Conservation (phyloP, 2,888 invertebrate species). For the Tipula helvola region DNA sequence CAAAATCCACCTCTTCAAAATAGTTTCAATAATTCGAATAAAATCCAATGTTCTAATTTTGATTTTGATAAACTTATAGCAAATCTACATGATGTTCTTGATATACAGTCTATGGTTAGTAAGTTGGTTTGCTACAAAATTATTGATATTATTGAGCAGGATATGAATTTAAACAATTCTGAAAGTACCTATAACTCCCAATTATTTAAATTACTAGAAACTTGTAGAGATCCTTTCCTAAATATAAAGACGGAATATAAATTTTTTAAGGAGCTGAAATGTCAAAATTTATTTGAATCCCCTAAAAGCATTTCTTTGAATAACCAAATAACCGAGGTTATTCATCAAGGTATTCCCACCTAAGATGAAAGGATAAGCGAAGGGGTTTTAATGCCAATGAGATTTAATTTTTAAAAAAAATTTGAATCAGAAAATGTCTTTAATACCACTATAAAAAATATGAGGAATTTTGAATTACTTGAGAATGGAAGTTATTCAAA, state of each 20-base stretch:
- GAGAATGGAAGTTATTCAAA: background rate
- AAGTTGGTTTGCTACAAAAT: background rate
- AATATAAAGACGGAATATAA: background rate
- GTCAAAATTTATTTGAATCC: background rate
- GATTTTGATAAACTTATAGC: background rate
- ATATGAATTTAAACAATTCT: background rate
- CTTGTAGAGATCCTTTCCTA: background rate
- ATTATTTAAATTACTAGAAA: background rate
- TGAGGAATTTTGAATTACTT: background rate
- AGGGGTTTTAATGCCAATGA: background rate
- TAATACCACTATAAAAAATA: background rate
- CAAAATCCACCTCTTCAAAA: background rate
- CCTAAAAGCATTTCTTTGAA: background rate
- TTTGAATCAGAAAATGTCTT: background rate
- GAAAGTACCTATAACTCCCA: background rate
- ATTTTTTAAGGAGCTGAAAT: background rate
- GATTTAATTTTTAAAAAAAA: background rate
- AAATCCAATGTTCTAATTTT: background rate
- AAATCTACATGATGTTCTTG: background rate
- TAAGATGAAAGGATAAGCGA: background rate
- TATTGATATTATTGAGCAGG: background rate
- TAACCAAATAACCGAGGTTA: background rate
- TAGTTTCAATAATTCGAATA: background rate
- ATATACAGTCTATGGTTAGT: background rate
- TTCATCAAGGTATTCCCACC: background rate